These are phyloP conservation scores for Alsophila aescularia DNA, from an alignment of 2,888 invertebrate species.

Conservation along the genomic window DNA sequence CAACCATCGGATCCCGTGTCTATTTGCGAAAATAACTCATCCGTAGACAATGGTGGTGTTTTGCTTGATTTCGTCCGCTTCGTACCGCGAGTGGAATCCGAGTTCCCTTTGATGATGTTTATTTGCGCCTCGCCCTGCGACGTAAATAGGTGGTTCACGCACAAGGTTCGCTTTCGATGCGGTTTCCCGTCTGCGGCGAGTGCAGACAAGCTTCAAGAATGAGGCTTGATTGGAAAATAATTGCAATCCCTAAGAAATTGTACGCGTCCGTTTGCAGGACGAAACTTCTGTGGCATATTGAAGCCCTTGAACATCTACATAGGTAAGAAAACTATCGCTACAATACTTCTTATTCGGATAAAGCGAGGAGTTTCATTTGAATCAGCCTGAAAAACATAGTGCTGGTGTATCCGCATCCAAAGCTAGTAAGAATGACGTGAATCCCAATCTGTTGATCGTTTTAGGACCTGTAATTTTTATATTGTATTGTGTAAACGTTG, in stretches of 20 bases:
- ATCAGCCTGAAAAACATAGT: too few species aligned
- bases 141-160: conserved; percentile 83
- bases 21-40: conserved; percentile 81
- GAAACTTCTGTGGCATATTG: too few species aligned
- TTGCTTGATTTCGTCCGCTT: conserved; percentile 66
- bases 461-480: neutral
- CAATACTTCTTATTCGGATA: too few species aligned
- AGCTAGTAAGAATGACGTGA: too few species aligned
- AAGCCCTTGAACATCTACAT: too few species aligned
- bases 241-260: too few species aligned
- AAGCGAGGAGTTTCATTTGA: too few species aligned
- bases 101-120: conserved; percentile 81
- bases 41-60: conserved; percentile 81
- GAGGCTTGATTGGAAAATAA: too few species aligned
- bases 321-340: too few species aligned
- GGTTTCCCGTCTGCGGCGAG: conserved; percentile 20
- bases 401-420: too few species aligned
- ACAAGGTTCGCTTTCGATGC: conserved; percentile 26
- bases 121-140: conserved; percentile 81
- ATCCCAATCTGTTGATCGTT: too few species aligned
- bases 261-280: too few species aligned
- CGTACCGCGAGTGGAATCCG: conserved; percentile 62
- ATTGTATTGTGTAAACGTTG: neutral
- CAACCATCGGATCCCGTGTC: conserved; percentile 48
- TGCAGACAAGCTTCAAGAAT: neutral